These are phyloP conservation scores for Ophioninae sp. DNA, from an alignment of 2,888 invertebrate genomes.

Conservation along the genomic window DNA sequence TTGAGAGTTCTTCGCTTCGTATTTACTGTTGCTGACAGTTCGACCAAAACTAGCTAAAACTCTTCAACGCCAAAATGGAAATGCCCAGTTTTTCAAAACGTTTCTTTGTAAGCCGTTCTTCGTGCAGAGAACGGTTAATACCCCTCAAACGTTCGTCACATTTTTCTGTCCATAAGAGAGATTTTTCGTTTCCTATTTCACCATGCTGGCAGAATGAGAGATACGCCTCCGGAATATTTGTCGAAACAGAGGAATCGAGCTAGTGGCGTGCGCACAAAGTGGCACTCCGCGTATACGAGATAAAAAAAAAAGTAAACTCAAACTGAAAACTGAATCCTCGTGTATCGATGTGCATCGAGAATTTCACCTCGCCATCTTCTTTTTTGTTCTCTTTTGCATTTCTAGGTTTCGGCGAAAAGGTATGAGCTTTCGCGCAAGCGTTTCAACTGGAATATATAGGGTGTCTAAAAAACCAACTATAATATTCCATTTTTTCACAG, in stretches of 20 bases:
- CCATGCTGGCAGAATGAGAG: background rate
- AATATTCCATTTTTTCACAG: background rate
- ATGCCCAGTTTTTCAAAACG: constrained; percentile 16
- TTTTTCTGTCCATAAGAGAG: constrained; percentile 2
- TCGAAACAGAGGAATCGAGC: constrained; percentile 24
- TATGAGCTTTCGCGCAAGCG: constrained; percentile 27
- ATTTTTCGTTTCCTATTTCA: constrained; percentile 17
- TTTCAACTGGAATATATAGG: constrained; percentile 20
- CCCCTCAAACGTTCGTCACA: constrained; percentile 17
- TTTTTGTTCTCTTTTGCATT: constrained; percentile 23
- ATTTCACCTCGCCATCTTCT: constrained; percentile 12
- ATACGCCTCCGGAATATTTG: constrained; percentile 35
- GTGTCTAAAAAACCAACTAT: background rate
- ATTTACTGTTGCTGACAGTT: too few relatives aligned
- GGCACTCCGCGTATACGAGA: background rate
- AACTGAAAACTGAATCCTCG: constrained; percentile 1
- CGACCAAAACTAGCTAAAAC: background rate
- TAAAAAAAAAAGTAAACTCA: constrained; percentile 14
- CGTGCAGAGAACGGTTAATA: constrained; percentile 13
- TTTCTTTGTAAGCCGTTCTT: constrained; percentile 25
- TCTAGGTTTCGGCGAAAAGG: constrained; percentile 29
- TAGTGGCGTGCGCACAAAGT: constrained; percentile 18
- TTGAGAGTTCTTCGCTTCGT: too few relatives aligned
- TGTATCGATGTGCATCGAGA: constrained; percentile 28
- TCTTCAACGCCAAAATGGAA: constrained; percentile 17